Percentiles rank a stretch among this genome's conserved stretches.
Evolutionary conservation across 1,140 invertebrate genomes (phyloP).

Genomic region (Hypothenemus hampei): DNA sequence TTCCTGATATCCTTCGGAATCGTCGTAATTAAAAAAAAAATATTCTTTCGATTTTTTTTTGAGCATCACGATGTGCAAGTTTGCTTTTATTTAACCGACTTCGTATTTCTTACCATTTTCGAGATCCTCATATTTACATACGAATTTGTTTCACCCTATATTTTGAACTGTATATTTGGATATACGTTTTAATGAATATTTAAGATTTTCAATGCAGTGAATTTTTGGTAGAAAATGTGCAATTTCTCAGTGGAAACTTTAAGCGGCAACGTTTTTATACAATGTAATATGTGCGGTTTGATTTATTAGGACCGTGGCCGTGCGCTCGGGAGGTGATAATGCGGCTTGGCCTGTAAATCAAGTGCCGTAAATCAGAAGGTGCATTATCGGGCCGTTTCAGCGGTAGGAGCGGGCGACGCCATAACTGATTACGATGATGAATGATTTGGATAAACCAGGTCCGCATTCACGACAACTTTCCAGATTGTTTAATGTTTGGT

Average conservation of each 20-base stretch:
- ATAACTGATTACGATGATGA: constrained; percentile 27
- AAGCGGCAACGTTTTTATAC: constrained; percentile 5
- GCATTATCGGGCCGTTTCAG: constrained; percentile 28
- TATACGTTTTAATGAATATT: no score
- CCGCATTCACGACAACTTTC: no score
- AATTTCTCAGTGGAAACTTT: constrained; percentile 15
- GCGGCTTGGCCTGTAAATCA: constrained; percentile 24
- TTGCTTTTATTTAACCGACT: no score
- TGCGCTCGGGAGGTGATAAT: constrained; percentile 22
- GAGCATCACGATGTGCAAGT: no score
- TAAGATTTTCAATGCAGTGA: neutral
- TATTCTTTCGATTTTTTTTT: no score
- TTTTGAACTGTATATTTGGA: no score
- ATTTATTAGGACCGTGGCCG: constrained; percentile 18
- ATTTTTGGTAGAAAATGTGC: constrained; percentile 4
- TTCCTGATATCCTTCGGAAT: no score
- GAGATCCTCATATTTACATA: no score
- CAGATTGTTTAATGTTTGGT: no score
- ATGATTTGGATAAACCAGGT: constrained; percentile 18
- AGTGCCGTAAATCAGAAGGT: constrained; percentile 28
- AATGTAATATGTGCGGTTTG: constrained; percentile 20
- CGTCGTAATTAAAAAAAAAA: no score
- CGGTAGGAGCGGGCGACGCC: constrained; percentile 16
- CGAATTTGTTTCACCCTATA: no score
- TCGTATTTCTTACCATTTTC: no score